Evolutionary conservation across 2,888 invertebrate species (phyloP).

Genomic region (Prosopocoilus inquinatus): DNA sequence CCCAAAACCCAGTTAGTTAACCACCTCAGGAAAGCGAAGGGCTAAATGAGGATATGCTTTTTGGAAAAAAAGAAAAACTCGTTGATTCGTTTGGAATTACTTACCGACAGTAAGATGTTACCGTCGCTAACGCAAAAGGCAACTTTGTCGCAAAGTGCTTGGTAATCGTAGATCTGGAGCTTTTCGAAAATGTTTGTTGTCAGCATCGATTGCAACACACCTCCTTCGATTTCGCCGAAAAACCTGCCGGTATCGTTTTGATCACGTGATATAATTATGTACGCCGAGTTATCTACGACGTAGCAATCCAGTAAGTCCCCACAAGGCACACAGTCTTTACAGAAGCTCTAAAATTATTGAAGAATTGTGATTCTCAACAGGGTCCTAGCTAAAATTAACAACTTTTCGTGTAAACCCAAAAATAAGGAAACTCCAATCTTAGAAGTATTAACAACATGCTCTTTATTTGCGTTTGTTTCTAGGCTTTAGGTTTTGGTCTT

Average conservation of each 20-base stretch:
- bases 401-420: too few species aligned
- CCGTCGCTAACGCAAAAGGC: constrained; percentile 37
- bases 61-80: constrained; percentile 4
- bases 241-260: constrained; percentile 74
- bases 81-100: constrained; percentile 7
- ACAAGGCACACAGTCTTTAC: constrained; percentile 58
- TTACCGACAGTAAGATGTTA: constrained; percentile 29
- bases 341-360: constrained; percentile 44
- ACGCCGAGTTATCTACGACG: constrained; percentile 90
- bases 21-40: constrained; percentile 44
- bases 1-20: constrained; percentile 50
- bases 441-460: too few species aligned
- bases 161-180: constrained; percentile 81
- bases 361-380: too few species aligned
- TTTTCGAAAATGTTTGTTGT: constrained; percentile 69
- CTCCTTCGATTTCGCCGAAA: constrained; percentile 79
- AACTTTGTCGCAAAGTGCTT: constrained; percentile 67
- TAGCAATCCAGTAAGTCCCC: constrained; percentile 74
- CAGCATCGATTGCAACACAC: constrained; percentile 75
- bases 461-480: too few species aligned
- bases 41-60: constrained; percentile 43
- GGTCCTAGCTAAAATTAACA: too few species aligned
- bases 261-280: constrained; percentile 72
- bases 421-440: too few species aligned
- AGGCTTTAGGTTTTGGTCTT: too few species aligned